Evolutionary conservation across 1,140 invertebrate species (phyloP).

Genomic region (Heliconius hewitsoni): DNA sequence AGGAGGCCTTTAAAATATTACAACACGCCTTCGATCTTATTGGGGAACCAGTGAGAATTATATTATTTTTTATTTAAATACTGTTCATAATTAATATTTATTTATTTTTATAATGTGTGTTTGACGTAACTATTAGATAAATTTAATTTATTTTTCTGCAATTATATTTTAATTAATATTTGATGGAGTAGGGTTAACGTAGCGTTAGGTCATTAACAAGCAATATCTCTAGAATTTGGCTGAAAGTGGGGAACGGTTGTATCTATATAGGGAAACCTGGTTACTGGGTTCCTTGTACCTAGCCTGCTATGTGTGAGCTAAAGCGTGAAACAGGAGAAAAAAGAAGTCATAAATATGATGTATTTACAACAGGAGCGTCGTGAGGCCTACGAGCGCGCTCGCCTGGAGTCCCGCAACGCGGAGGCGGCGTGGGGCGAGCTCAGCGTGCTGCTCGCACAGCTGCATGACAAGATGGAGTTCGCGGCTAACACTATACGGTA

Average conservation of each 20-base stretch:
- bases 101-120: no score
- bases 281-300: not conserved
- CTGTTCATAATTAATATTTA: not conserved
- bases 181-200: no score
- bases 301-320: not conserved
- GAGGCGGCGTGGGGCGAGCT: constrained; percentile 92
- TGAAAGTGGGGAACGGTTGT: not conserved
- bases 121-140: no score
- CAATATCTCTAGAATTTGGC: no score
- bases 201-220: no score
- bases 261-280: not conserved
- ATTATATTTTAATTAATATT: no score
- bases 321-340: not conserved
- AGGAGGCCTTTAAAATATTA: constrained; percentile 97
- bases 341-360: no score
- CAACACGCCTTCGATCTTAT: constrained; percentile 97
- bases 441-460: constrained; percentile 89
- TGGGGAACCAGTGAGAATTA: constrained; percentile 88
- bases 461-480: constrained; percentile 96
- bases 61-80: not conserved
- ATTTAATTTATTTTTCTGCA: no score
- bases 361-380: constrained; percentile 85
- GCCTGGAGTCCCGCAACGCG: constrained; percentile 87
- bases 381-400: constrained; percentile 87
- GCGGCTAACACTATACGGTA: constrained; percentile 92